Conservation (phyloP, 2,797 vertebrate species). For the Thripadectes ignobilis region DNA sequence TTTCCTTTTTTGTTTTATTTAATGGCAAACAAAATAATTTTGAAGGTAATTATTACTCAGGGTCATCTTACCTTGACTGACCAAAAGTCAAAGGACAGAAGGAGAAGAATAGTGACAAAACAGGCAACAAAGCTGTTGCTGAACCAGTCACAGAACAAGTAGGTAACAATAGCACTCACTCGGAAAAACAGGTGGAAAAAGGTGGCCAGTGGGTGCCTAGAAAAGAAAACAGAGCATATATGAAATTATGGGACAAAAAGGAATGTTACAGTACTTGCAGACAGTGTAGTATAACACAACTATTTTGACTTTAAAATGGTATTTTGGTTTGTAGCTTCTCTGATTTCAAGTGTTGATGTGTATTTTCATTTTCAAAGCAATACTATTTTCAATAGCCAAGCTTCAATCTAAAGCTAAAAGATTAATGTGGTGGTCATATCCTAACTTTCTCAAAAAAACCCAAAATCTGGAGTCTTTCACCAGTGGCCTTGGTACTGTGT, state of each 20-base stretch:
- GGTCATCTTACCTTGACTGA: conserved; percentile 81
- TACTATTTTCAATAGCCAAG: neutral
- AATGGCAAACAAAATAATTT: neutral
- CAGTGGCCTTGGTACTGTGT: neutral
- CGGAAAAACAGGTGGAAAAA: conserved; percentile 87
- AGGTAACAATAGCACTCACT: conserved; percentile 81
- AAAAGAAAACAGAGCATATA: neutral
- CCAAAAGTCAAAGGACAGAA: conserved; percentile 85
- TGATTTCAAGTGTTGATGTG: neutral
- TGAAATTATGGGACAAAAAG: neutral
- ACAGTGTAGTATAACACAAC: neutral
- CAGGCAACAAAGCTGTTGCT: conserved; percentile 83
- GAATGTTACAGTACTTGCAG: neutral
- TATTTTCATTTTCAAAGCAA: neutral
- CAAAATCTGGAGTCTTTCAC: neutral
- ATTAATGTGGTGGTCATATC: neutral
- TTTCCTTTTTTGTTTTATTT: neutral
- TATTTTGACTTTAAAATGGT: neutral
- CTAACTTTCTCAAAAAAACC: neutral
- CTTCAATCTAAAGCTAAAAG: neutral
- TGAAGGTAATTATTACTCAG: neutral
- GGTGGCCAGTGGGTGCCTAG: conserved; percentile 84
- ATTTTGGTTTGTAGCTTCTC: neutral
- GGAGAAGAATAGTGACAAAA: conserved; percentile 82
- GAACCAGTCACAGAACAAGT: conserved; percentile 86